These are phyloP conservation scores for Cephalopterus ornatus DNA, from an alignment of 2,113 vertebrate species.

Conservation along the genomic window DNA sequence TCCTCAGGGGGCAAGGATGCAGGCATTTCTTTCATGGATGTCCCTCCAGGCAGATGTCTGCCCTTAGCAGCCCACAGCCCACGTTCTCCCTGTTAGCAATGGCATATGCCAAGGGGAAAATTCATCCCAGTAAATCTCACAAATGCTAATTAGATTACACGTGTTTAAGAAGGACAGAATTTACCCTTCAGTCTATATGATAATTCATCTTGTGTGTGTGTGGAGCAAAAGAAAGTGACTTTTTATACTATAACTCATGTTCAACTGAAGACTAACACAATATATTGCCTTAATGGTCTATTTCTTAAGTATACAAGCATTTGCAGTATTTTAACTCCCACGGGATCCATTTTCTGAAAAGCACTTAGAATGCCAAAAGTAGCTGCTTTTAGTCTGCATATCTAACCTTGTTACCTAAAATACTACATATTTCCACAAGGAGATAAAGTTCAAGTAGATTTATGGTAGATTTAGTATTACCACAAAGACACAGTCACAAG, in stretches of 20 bases:
- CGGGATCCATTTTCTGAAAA: conserved; percentile 43
- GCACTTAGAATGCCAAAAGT: conserved; percentile 36
- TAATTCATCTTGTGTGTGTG: not conserved
- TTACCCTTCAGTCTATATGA: not conserved
- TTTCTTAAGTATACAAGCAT: conserved; percentile 50
- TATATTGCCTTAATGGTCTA: conserved; percentile 2
- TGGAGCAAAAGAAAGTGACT: not conserved
- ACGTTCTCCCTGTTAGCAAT: not conserved
- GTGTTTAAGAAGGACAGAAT: not conserved
- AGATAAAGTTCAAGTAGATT: conserved; percentile 62
- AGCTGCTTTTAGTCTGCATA: conserved; percentile 41
- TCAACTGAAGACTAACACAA: not conserved
- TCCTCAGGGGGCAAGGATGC: not conserved
- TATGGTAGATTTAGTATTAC: conserved; percentile 12
- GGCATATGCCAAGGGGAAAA: not conserved
- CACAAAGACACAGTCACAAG: not conserved
- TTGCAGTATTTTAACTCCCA: conserved; percentile 40
- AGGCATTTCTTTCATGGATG: not conserved
- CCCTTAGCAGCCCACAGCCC: not conserved
- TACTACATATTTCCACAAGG: conserved; percentile 14
- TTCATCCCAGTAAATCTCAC: not conserved
- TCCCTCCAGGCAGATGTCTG: not conserved
- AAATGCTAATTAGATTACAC: conserved; percentile 6
- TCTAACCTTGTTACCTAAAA: conserved; percentile 61
- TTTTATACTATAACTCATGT: not conserved